Percentiles rank a stretch among this genome's conserved stretches.
These are phyloP conservation scores for Aricia artaxerxes DNA, from an alignment of 2,888 invertebrate genomes.

Conservation along the genomic window DNA sequence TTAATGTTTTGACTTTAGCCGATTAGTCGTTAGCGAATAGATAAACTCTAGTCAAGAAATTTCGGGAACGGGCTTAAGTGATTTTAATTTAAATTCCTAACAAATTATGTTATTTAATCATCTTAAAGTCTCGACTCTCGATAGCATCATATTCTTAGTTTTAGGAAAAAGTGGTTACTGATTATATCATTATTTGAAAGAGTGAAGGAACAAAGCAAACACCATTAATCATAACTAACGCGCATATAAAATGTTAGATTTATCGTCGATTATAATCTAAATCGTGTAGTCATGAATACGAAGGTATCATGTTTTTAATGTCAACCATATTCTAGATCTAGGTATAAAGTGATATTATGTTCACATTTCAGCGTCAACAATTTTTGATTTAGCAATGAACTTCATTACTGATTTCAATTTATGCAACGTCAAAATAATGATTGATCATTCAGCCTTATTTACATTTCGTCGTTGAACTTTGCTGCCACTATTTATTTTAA, in stretches of 20 bases:
- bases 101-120: background rate
- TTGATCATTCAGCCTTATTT: background rate
- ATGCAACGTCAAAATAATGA: background rate
- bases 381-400: constrained; percentile 4
- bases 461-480: constrained; percentile 2
- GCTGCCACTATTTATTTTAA: constrained; percentile 22
- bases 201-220: constrained; percentile 19
- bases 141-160: background rate
- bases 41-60: background rate
- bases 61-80: background rate
- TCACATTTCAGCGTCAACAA: constrained; percentile 4
- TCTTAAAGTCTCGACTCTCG: too few relatives aligned
- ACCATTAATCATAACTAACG: constrained; percentile 6
- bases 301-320: constrained; percentile 21
- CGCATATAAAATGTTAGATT: constrained; percentile 7
- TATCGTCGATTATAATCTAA: constrained; percentile 17
- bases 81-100: background rate
- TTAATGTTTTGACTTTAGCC: background rate
- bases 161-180: background rate
- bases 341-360: background rate
- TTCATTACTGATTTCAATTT: background rate
- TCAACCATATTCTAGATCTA: constrained; percentile 10
- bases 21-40: too few relatives aligned
- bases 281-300: constrained; percentile 12
- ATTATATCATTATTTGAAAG: background rate